Evolutionary conservation across 2,888 invertebrate species (phyloP).

Genomic region (Capitulum mitella): DNA sequence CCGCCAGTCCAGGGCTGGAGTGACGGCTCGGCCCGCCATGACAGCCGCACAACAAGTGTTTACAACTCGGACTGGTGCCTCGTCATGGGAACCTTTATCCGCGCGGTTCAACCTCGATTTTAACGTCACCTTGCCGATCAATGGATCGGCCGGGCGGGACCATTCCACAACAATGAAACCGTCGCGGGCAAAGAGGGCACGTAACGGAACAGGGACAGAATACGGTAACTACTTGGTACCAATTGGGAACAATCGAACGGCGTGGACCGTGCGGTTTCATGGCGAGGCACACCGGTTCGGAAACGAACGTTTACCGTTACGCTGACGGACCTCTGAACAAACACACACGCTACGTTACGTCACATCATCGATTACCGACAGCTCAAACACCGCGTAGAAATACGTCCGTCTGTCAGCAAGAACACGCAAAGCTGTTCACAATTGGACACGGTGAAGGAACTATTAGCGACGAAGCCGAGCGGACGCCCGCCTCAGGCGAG

Average conservation of each 20-base stretch:
- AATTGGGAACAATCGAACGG: not conserved
- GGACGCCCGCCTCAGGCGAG: no score
- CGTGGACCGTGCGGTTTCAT: not conserved
- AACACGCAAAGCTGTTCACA: no score
- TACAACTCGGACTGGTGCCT: not conserved
- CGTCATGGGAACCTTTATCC: not conserved
- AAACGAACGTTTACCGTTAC: constrained; percentile 8
- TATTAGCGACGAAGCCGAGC: no score
- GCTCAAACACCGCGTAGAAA: no score
- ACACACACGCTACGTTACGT: not conserved
- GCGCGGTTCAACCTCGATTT: not conserved
- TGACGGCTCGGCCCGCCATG: no score
- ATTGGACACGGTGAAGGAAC: no score
- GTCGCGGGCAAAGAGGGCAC: no score
- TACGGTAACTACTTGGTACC: not conserved
- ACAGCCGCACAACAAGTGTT: not conserved
- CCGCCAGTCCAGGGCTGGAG: no score
- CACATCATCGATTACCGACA: no score
- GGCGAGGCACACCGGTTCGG: not conserved
- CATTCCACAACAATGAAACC: no score
- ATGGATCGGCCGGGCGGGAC: not conserved
- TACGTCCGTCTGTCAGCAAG: no score
- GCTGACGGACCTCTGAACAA: not conserved
- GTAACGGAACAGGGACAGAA: not conserved
- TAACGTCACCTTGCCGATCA: not conserved